Conservation (phyloP, 2,888 invertebrate genomes). For the Leptothorax acervorum region DNA sequence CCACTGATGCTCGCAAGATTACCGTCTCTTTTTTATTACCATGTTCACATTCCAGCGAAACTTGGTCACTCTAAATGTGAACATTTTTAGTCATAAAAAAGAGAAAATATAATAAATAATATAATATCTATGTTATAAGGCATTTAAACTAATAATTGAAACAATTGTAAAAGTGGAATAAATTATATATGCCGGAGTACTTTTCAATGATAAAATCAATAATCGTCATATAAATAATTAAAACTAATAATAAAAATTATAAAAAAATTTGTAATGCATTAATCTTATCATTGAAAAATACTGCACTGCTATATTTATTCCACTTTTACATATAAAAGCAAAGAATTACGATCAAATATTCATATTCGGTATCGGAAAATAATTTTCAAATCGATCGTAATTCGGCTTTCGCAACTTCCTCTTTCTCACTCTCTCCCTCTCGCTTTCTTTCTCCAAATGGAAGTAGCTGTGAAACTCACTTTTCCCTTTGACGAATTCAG, state of each 20-base stretch:
- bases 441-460: neutral
- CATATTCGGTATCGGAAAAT: neutral
- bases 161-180: neutral
- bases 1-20: conserved; percentile 37
- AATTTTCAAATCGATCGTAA: neutral
- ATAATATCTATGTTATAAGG: neutral
- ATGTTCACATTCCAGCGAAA: conserved; percentile 4
- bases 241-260: neutral
- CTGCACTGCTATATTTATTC: neutral
- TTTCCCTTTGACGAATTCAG: conserved; percentile 92
- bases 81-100: conserved; percentile 11
- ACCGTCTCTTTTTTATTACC: neutral
- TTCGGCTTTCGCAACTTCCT: neutral
- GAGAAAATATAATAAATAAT: neutral
- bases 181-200: neutral
- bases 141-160: neutral
- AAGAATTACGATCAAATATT: conserved; percentile 1
- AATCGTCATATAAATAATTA: neutral
- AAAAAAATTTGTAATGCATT: neutral
- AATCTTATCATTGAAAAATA: neutral
- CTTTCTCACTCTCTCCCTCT: neutral
- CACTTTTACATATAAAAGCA: neutral
- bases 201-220: conserved; percentile 19
- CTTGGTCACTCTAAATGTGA: conserved; percentile 1
- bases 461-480: conserved; percentile 87